Evolutionary conservation across 2,113 vertebrate species (phyloP).

Genomic region (Emberiza fucata): DNA sequence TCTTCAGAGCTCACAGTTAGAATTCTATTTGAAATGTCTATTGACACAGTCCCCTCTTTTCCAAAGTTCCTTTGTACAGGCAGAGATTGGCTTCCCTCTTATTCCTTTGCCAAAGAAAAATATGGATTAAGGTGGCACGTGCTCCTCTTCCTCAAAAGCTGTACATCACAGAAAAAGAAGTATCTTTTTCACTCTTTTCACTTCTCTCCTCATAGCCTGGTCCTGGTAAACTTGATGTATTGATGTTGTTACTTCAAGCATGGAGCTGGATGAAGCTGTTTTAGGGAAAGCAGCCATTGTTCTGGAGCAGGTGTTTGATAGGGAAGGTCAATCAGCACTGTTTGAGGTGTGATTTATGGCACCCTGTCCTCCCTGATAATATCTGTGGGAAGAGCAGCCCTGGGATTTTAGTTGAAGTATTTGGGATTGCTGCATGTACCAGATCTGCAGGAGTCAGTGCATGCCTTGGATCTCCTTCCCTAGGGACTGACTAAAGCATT

Average conservation of each 20-base stretch:
- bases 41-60: neutral
- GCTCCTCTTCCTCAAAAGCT: neutral
- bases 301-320: neutral
- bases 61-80: neutral
- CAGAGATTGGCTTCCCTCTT: neutral
- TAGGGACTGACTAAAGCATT: neutral
- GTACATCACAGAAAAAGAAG: neutral
- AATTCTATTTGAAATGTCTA: neutral
- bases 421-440: neutral
- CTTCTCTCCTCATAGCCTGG: neutral
- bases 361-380: neutral
- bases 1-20: neutral
- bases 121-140: rapidly evolving
- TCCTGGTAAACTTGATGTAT: neutral
- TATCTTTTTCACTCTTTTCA: neutral
- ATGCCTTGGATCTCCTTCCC: neutral
- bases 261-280: neutral
- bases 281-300: neutral
- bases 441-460: neutral
- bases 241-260: neutral
- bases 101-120: neutral
- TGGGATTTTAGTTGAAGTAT: neutral
- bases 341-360: neutral
- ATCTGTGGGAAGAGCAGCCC: neutral
- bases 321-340: neutral